Percentiles rank a stretch among this genome's conserved stretches.
Conservation (phyloP, 2,888 invertebrate genomes). For the Omphaloscelis lunosa region DNA sequence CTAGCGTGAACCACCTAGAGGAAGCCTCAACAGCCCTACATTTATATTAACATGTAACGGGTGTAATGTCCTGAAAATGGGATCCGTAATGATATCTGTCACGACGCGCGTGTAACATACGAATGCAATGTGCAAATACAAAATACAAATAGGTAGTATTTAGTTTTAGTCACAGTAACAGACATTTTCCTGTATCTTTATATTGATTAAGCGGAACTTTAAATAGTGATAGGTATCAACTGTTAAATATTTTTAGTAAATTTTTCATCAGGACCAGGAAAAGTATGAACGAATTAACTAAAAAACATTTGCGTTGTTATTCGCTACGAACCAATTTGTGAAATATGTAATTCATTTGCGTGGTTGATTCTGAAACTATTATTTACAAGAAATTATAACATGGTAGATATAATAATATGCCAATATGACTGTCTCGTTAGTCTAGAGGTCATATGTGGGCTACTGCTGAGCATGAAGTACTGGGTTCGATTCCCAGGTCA, state of each 20-base stretch:
- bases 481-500: too few relatives aligned
- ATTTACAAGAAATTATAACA: neutral
- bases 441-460: too few relatives aligned
- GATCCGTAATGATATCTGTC: constrained; percentile 47
- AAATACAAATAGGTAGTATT: constrained; percentile 8
- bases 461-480: too few relatives aligned
- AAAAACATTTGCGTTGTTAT: neutral
- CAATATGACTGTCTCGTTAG: too few relatives aligned
- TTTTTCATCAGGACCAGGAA: neutral
- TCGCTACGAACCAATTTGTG: neutral
- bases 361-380: neutral
- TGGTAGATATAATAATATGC: neutral
- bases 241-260: neutral
- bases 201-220: too few relatives aligned
- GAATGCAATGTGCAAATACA: constrained; percentile 18
- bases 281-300: neutral
- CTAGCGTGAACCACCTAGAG: neutral
- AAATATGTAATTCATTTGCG: neutral
- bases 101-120: constrained; percentile 11
- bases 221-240: neutral
- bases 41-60: constrained; percentile 13
- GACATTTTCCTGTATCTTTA: neutral
- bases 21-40: constrained; percentile 17
- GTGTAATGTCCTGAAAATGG: constrained; percentile 54
- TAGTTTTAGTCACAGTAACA: constrained; percentile 1